Percentiles rank a stretch among this genome's conserved stretches.
phyloP scores from a whole-genome alignment of 2,888 invertebrate genomes.

The Tipula vernalis region DNA sequence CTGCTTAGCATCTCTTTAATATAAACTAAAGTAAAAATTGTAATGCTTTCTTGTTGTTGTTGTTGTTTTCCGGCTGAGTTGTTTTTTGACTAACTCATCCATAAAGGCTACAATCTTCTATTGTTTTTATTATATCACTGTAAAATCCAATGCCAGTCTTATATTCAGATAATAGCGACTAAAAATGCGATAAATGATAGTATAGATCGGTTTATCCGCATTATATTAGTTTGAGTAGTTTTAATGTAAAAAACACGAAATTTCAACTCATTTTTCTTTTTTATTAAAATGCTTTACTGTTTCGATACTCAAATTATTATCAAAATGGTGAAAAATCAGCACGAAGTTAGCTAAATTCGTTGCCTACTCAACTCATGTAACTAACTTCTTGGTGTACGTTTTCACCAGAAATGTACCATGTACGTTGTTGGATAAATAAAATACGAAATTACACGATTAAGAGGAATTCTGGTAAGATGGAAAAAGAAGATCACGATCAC shows the following conservation, averaged over 20 bases:
- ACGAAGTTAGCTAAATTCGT: too few species aligned
- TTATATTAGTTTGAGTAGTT: background rate
- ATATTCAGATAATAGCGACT: background rate
- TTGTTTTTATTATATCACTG: background rate
- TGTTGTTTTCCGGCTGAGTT: background rate
- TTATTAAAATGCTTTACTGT: too few species aligned
- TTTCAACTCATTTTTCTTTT: too few species aligned
- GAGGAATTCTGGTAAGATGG: too few species aligned
- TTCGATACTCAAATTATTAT: too few species aligned
- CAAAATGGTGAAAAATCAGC: too few species aligned
- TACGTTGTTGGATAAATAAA: too few species aligned
- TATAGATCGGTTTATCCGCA: background rate
- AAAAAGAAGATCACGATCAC: too few species aligned
- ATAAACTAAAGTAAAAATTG: background rate
- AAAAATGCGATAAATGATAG: background rate
- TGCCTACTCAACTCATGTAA: too few species aligned
- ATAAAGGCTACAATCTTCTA: background rate
- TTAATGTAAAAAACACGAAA: background rate
- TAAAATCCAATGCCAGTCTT: background rate
- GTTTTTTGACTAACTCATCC: background rate
- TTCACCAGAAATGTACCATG: too few species aligned
- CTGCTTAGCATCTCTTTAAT: background rate
- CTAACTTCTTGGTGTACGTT: too few species aligned
- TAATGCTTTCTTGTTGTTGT: background rate
- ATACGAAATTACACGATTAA: too few species aligned